Base-by-base conservation (phyloP, 2,797 vertebrate genomes). In the Decapterus maruadsi region DNA sequence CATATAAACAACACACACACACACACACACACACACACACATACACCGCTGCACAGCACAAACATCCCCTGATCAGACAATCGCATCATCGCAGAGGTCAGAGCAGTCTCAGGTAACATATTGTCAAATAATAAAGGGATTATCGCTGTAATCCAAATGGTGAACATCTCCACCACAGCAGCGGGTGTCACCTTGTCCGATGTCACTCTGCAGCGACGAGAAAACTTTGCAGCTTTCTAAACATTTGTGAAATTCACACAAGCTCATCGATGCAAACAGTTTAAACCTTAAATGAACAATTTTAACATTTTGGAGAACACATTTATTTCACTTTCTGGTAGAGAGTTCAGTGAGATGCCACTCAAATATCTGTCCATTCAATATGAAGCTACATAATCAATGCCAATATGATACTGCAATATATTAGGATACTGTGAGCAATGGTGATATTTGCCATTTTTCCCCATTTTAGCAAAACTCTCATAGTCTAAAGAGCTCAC, bases 81-180 rank as follows among this genome's bases (percentile, higher is more conserved):
- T 82, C 77, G 75, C 68, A 70, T 86, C 81, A 51, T 67, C 34
- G 62, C 17, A 81, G 90, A 90, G 90, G 92, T 91, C 87, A 87
- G 73, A 54, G 26, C 51, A 77, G 80, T 82, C 82, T 79, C 81
- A 71, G 74, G 80, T 80, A 87, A 83, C 87, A 78, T 82, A 85
- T 85, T 90, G 86, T 86, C 81, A 89, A 91, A 91, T 86, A 88
- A 88, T 93, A 90, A 92, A 90, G 77, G 89, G 92, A 93, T 94
- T 92, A 93, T 90, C 74, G 38, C 87, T 90, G 87, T 93, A 93
- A 93, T 93, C 91, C 91, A 85, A 89, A 90, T 77, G 75, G 75
- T 74, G 86, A 86, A 85, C 87, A 87, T 50, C 59, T 85, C 59
- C 77, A 76, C 72, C 65, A 62, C 82, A 69, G 85, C 57, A n/a